Evolutionary conservation across 2,113 vertebrate genomes (phyloP).

Genomic region (Scolopax mira): DNA sequence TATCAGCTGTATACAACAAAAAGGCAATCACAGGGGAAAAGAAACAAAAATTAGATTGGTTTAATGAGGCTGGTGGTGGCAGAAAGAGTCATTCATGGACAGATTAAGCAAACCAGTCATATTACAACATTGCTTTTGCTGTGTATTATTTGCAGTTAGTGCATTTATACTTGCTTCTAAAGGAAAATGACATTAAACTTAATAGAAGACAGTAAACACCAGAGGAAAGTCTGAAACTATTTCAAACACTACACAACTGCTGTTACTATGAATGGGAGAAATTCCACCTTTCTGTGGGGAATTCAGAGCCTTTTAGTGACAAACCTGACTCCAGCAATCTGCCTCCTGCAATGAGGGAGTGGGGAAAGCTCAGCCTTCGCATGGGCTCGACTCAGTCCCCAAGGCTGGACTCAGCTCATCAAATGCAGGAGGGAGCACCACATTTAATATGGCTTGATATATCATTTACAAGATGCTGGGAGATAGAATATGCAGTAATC

Average conservation of each 20-base stretch:
- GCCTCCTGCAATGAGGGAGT: not conserved
- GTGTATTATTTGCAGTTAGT: not conserved
- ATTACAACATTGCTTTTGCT: not conserved
- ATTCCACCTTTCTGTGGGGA: not conserved
- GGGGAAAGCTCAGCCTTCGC: not conserved
- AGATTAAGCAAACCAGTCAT: not conserved
- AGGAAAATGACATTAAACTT: not conserved
- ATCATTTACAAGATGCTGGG: slow-evolving; percentile 23
- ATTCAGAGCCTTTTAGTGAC: not conserved
- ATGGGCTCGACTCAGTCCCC: not conserved
- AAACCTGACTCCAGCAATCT: not conserved
- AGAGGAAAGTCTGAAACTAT: not conserved
- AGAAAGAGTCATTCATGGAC: not conserved
- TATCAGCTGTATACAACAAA: not conserved
- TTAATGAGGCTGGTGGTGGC: not conserved
- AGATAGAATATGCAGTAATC: not conserved
- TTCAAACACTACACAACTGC: not conserved
- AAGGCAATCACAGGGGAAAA: not conserved
- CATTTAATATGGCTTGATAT: not conserved
- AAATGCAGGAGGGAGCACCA: not conserved
- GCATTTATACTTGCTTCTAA: not conserved
- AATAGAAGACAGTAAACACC: not conserved
- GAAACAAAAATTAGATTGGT: not conserved
- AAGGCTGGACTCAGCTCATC: not conserved
- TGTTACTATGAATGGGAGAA: not conserved